phyloP scores from a whole-genome alignment of 1,140 invertebrate species.

The Zaprionus taronus region DNA sequence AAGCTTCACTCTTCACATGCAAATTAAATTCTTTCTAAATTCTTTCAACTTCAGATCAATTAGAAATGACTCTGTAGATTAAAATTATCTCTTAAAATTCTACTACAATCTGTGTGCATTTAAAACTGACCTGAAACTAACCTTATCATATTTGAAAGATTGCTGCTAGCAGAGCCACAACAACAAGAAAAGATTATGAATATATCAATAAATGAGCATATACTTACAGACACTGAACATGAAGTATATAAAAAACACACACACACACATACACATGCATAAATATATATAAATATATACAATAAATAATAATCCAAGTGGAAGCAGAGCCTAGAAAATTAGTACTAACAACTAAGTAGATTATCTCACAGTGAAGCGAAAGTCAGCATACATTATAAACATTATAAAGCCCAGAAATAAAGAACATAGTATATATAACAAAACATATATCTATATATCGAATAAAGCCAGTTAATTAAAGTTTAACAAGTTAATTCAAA shows the following conservation, averaged over 20 bases:
- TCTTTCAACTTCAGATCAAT: too few relatives aligned
- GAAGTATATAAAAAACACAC: not conserved
- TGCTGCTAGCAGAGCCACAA: not conserved
- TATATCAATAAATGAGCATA: constrained; percentile 1
- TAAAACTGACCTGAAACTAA: not conserved
- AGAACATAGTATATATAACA: not conserved
- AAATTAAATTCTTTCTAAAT: too few relatives aligned
- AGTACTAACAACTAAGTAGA: constrained; percentile 47
- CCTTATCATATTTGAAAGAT: not conserved
- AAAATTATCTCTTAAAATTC: not conserved
- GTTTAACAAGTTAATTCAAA: constrained; percentile 68
- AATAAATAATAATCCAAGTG: constrained; percentile 34
- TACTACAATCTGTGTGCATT: not conserved
- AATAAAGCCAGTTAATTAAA: constrained; percentile 53
- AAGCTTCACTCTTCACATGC: too few relatives aligned
- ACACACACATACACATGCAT: constrained; percentile 26
- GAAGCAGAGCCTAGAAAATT: constrained; percentile 26
- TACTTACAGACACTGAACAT: constrained; percentile 1
- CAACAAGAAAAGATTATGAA: constrained; percentile 8
- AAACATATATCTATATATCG: constrained; percentile 15
- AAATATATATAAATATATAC: constrained; percentile 18
- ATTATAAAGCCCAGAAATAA: not conserved
- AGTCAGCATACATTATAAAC: constrained; percentile 4
- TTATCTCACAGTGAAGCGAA: constrained; percentile 36
- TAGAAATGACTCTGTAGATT: not conserved